Conservation (phyloP, 2,797 vertebrate species). For the Microtus californicus region DNA sequence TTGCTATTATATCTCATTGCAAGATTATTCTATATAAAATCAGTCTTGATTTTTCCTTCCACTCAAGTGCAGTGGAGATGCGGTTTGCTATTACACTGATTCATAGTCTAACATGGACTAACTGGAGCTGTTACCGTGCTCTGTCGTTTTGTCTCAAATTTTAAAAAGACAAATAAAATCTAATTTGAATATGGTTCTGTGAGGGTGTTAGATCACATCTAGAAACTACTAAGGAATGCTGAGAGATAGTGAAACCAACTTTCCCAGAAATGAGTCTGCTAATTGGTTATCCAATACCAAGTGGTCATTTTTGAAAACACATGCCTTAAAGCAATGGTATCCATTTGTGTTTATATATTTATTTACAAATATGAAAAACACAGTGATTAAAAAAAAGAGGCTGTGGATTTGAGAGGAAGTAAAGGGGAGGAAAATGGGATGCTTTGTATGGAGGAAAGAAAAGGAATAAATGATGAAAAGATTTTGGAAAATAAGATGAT, state of each 20-base stretch:
- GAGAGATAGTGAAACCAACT: not conserved
- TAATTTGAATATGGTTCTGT: not conserved
- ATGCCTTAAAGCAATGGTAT: not conserved
- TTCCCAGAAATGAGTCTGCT: not conserved
- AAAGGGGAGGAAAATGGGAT: not conserved
- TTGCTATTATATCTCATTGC: not conserved
- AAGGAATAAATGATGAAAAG: not conserved
- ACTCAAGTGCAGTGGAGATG: not conserved
- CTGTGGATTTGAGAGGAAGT: not conserved
- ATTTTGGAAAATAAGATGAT: not conserved
- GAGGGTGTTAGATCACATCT: not conserved
- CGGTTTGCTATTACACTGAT: not conserved
- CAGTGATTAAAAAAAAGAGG: not conserved
- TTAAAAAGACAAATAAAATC: constrained; percentile 8
- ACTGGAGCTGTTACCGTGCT: not conserved
- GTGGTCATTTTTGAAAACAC: not conserved
- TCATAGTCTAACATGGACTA: not conserved
- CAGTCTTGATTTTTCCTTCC: not conserved
- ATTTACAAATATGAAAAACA: not conserved
- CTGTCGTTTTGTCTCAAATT: constrained; percentile 8
- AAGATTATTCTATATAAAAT: constrained; percentile 16
- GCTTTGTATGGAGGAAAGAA: not conserved
- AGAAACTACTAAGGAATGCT: not conserved
- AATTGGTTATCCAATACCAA: not conserved
- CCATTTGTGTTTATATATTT: not conserved